A percentile compares a stretch with the other conserved stretches of the same genome.
phyloP scores from a whole-genome alignment of 2,888 invertebrate genomes.

The Yponomeuta cagnagella region DNA sequence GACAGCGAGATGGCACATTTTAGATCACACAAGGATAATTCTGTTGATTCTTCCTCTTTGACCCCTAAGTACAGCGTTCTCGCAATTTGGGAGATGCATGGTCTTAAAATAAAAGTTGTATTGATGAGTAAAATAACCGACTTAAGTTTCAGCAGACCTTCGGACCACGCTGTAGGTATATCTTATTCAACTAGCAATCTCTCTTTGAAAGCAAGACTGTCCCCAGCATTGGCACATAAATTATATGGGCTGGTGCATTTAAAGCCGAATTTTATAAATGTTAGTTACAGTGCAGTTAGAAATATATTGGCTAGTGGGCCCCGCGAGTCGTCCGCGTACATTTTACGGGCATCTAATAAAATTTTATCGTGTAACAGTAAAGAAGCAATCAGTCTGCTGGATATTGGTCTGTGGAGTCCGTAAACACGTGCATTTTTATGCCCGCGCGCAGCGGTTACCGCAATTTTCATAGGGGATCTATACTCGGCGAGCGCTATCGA shows the following conservation, averaged over 20 bases:
- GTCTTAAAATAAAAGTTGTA: too few relatives aligned
- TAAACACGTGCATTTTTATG: constrained; percentile 74
- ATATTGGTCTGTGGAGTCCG: constrained; percentile 69
- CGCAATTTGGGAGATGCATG: too few relatives aligned
- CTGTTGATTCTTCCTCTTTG: too few relatives aligned
- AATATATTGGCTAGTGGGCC: constrained; percentile 71
- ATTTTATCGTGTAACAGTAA: constrained; percentile 75
- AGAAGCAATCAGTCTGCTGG: constrained; percentile 73
- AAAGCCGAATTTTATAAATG: constrained; percentile 11
- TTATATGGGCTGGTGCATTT: neutral
- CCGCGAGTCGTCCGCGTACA: constrained; percentile 64
- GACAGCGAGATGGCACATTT: too few relatives aligned
- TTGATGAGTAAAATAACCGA: too few relatives aligned
- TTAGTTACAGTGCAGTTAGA: constrained; percentile 65
- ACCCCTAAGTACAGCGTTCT: too few relatives aligned
- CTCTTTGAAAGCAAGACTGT: too few relatives aligned
- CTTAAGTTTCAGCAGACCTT: too few relatives aligned
- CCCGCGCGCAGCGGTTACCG: constrained; percentile 45
- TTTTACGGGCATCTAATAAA: constrained; percentile 72
- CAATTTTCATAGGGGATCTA: constrained; percentile 20
- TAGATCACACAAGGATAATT: too few relatives aligned
- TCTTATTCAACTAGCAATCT: too few relatives aligned
- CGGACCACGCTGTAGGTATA: too few relatives aligned
- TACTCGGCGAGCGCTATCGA: neutral
- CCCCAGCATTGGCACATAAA: too few relatives aligned